Evolutionary conservation across 2,888 invertebrate genomes (phyloP).

Genomic region (Idaea dimidiata): DNA sequence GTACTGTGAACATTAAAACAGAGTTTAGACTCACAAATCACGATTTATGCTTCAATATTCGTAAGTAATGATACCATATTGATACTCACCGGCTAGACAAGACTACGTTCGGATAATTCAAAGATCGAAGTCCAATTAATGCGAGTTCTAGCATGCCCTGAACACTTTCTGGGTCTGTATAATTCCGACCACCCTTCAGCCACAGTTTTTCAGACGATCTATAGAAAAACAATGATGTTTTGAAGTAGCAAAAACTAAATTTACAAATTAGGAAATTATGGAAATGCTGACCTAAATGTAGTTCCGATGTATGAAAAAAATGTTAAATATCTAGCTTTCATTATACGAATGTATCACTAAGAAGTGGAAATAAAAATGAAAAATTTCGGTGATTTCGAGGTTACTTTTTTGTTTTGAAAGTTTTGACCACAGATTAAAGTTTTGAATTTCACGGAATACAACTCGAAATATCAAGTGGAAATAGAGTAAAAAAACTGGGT

Average conservation of each 20-base stretch:
- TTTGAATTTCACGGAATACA: neutral
- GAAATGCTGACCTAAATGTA: conserved; percentile 82
- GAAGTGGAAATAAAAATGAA: neutral
- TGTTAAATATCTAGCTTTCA: conserved; percentile 86
- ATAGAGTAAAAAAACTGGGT: too few relatives aligned
- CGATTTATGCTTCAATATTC: neutral
- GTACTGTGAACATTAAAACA: conserved; percentile 79
- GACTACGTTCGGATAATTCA: conserved; percentile 78
- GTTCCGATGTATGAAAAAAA: conserved; percentile 90
- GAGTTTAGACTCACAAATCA: neutral
- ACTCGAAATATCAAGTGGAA: too few relatives aligned
- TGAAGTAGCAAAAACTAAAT: neutral
- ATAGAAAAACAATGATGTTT: conserved; percentile 25
- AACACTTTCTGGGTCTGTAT: conserved; percentile 83
- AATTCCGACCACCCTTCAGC: conserved; percentile 61
- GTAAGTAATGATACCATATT: conserved; percentile 37
- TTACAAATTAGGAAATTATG: neutral
- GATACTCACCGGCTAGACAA: conserved; percentile 86
- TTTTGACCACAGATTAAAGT: conserved; percentile 5
- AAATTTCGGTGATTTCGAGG: neutral
- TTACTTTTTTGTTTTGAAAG: conserved; percentile 15
- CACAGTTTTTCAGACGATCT: conserved; percentile 87
- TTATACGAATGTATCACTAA: conserved; percentile 31
- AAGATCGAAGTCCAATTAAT: conserved; percentile 76
- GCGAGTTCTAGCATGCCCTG: conserved; percentile 88